phyloP scores from a whole-genome alignment of 2,113 vertebrate species.

The Felis chaus region DNA sequence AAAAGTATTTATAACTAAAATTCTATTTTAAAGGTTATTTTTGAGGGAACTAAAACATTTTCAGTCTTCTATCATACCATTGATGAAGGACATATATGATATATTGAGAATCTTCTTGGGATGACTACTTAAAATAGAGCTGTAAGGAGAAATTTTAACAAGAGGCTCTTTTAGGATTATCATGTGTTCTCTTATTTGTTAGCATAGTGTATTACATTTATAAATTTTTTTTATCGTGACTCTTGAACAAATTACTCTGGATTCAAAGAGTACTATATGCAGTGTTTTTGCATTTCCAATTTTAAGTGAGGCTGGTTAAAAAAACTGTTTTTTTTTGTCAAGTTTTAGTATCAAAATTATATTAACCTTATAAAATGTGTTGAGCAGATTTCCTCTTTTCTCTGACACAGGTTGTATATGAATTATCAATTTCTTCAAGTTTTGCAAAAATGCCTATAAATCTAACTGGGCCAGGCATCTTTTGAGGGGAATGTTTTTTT shows the following conservation, averaged over 20 bases:
- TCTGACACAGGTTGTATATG: background rate
- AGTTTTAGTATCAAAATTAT: conserved; percentile 2
- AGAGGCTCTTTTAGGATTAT: background rate
- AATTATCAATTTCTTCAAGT: background rate
- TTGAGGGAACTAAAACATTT: background rate
- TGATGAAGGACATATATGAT: background rate
- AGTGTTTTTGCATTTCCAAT: background rate
- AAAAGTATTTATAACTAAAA: conserved; percentile 32
- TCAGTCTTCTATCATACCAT: background rate
- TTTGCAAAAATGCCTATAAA: conserved; percentile 6
- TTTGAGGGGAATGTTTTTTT: background rate
- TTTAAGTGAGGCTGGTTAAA: background rate
- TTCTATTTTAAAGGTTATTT: conserved; percentile 25
- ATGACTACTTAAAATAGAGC: background rate
- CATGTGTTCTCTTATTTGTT: background rate
- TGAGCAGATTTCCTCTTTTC: background rate
- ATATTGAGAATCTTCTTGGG: background rate
- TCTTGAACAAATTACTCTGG: background rate
- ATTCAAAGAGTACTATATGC: background rate
- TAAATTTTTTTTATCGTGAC: background rate
- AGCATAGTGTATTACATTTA: background rate
- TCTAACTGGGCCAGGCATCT: background rate
- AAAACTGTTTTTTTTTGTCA: background rate
- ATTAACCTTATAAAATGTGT: background rate
- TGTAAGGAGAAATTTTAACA: background rate